phyloP scores from a whole-genome alignment of 2,888 invertebrate genomes.

The Watsonalla binaria region DNA sequence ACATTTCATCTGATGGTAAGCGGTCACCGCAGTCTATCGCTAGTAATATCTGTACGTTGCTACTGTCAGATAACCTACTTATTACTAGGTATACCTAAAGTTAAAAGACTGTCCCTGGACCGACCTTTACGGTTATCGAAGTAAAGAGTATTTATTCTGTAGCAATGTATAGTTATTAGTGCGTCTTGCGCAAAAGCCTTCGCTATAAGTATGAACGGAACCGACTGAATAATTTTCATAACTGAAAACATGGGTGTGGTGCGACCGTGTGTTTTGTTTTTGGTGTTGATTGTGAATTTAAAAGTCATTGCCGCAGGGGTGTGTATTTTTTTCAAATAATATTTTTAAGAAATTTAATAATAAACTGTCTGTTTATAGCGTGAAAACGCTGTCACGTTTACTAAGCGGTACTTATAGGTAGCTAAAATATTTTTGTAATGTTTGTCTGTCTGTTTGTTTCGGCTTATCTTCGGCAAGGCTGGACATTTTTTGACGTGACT shows the following conservation, averaged over 20 bases:
- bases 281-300: slow-evolving; percentile 47
- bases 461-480: too few species aligned
- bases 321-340: slow-evolving; percentile 17
- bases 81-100: background rate
- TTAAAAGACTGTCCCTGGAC: background rate
- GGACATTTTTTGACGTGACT: too few species aligned
- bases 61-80: too few species aligned
- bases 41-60: too few species aligned
- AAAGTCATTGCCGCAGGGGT: slow-evolving; percentile 50
- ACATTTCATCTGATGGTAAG: too few species aligned
- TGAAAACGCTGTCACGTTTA: background rate
- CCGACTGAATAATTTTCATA: slow-evolving; percentile 46
- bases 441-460: too few species aligned
- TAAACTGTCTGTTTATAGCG: background rate
- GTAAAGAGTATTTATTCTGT: slow-evolving; percentile 37
- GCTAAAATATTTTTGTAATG: too few species aligned
- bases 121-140: slow-evolving; percentile 8
- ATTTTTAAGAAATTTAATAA: background rate
- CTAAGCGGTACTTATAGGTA: too few species aligned
- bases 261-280: slow-evolving; percentile 44
- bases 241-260: slow-evolving; percentile 54
- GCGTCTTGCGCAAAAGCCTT: slow-evolving; percentile 61
- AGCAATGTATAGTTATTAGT: slow-evolving; percentile 33
- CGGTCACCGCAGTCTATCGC: too few species aligned
- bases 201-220: slow-evolving; percentile 62